phyloP scores from a whole-genome alignment of 2,797 vertebrate genomes.

The Streptopelia turtur region DNA sequence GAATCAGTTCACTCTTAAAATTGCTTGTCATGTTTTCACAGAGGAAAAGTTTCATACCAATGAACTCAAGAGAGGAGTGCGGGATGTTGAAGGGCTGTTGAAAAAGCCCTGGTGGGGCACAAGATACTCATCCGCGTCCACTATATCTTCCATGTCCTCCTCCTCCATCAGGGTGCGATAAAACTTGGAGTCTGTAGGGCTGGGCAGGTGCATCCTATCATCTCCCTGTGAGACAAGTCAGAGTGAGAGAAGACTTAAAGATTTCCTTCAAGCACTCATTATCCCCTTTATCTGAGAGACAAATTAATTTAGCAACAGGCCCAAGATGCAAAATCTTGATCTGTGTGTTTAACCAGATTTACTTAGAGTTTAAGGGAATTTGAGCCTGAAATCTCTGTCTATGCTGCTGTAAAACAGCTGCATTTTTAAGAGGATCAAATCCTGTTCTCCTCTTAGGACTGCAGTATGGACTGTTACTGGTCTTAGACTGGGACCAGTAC shows the following conservation, averaged over 20 bases:
- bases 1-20: neutral
- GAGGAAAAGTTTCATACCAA: slow-evolving; percentile 75
- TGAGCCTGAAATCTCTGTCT: neutral
- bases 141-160: slow-evolving; percentile 86
- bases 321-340: neutral
- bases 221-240: slow-evolving; percentile 81
- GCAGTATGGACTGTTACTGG: neutral
- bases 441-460: neutral
- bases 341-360: neutral
- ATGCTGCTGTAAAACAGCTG: neutral
- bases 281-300: neutral
- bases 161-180: slow-evolving; percentile 88
- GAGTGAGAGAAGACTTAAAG: neutral
- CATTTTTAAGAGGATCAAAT: neutral
- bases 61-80: slow-evolving; percentile 89
- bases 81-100: slow-evolving; percentile 89
- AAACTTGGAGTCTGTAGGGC: slow-evolving; percentile 87
- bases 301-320: neutral
- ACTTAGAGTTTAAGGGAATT: neutral
- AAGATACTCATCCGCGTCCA: slow-evolving; percentile 92
- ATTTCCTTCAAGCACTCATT: neutral
- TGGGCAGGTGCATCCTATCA: slow-evolving; percentile 91
- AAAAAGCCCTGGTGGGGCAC: slow-evolving; percentile 85
- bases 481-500: neutral
- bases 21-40: neutral